Conservation (phyloP, 2,797 vertebrate species). For the Argyrosomus regius region DNA sequence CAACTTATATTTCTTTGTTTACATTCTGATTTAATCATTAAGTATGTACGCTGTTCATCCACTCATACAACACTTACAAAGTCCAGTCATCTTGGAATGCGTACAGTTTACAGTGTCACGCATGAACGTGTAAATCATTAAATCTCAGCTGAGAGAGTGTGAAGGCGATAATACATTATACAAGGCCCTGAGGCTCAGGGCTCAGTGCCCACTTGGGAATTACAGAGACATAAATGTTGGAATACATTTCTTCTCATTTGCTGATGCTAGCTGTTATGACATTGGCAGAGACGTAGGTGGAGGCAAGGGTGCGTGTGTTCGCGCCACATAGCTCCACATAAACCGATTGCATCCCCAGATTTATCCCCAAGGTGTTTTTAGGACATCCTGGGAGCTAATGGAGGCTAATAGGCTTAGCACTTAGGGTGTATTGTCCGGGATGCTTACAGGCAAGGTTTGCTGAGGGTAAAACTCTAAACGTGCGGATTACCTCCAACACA, state of each 20-base stretch:
- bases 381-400: conserved; percentile 90
- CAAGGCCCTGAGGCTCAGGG: conserved; percentile 16
- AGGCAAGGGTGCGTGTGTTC: conserved; percentile 56
- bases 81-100: not conserved
- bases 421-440: conserved; percentile 90
- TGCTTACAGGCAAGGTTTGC: conserved; percentile 97
- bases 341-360: conserved; percentile 84
- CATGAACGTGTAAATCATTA: conserved; percentile 30
- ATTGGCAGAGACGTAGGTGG: conserved; percentile 40
- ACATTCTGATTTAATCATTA: conserved; percentile 4
- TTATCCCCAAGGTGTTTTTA: conserved; percentile 88
- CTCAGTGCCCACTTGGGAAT: conserved; percentile 49
- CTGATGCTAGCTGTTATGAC: conserved; percentile 65
- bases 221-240: conserved; percentile 43
- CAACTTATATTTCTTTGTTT: not conserved
- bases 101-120: not conserved
- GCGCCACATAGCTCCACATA: conserved; percentile 78
- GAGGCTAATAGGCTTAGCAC: conserved; percentile 95
- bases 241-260: conserved; percentile 52
- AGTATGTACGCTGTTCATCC: conserved; percentile 15
- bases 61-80: not conserved
- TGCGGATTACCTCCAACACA: conserved; percentile 95
- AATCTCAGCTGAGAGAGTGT: conserved; percentile 14
- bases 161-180: conserved; percentile 31
- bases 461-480: conserved; percentile 98